Evolutionary conservation across 1,140 invertebrate genomes (phyloP).

Genomic region (Cydia amplana): DNA sequence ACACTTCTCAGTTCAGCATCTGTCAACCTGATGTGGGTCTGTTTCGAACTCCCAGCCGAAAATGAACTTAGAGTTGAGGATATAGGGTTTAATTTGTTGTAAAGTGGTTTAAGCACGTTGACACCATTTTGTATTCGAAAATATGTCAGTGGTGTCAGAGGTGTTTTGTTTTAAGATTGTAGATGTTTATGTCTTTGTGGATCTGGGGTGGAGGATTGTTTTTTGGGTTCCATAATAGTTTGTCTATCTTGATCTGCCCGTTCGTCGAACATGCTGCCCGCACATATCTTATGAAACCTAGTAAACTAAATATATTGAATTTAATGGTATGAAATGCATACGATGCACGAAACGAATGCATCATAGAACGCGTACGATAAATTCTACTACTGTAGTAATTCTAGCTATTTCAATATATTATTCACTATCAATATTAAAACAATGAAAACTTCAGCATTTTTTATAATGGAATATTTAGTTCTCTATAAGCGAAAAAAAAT

Average conservation of each 20-base stretch:
- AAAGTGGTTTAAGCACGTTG: not conserved
- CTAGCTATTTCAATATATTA: not conserved
- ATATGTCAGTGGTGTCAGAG: constrained; percentile 10
- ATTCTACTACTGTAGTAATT: no score
- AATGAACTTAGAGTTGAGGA: not conserved
- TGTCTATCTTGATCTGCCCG: no score
- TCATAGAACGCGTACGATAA: no score
- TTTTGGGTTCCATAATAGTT: no score
- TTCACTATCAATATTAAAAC: not conserved
- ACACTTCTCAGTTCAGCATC: constrained; percentile 23
- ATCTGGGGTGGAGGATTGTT: not conserved
- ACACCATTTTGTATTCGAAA: constrained; percentile 16
- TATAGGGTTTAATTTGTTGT: not conserved
- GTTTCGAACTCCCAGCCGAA: not conserved
- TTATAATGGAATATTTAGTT: not conserved
- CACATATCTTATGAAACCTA: no score
- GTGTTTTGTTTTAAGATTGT: constrained; percentile 21
- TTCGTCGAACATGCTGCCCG: no score
- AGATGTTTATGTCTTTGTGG: not conserved
- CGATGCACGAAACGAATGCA: no score
- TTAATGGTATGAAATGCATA: no score
- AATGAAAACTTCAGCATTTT: not conserved
- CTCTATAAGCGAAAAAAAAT: not conserved
- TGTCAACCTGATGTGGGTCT: constrained; percentile 23
- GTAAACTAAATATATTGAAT: no score